Conservation (phyloP, 2,888 invertebrate species). For the Eudemis profundana region DNA sequence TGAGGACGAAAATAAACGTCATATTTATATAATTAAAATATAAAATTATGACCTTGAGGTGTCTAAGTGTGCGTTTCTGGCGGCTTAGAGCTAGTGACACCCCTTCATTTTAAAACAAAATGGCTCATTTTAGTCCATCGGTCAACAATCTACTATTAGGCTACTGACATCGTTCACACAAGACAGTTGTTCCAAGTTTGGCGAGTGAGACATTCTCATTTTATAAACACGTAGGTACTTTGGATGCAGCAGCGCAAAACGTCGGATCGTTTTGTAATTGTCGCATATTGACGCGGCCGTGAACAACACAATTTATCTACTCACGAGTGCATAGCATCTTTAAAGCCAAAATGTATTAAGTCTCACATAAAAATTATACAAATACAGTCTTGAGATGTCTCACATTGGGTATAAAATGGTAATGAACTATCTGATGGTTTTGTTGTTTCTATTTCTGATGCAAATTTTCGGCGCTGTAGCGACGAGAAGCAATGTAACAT, state of each 20-base stretch:
- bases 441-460: not conserved
- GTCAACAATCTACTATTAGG: not conserved
- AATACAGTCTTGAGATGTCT: not conserved
- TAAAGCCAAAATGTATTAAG: not conserved
- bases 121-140: no score
- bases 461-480: no score
- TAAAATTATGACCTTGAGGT: no score
- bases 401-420: not conserved
- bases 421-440: no score
- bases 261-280: slow-evolving; percentile 28
- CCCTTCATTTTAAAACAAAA: no score
- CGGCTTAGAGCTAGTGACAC: no score
- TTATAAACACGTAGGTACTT: slow-evolving; percentile 1
- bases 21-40: no score
- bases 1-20: no score
- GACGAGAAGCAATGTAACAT: not conserved
- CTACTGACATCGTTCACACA: not conserved
- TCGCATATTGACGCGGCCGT: slow-evolving; percentile 14
- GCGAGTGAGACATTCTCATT: not conserved
- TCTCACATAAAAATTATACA: not conserved
- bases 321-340: slow-evolving; percentile 2
- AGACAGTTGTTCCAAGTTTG: not conserved
- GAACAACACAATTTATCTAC: slow-evolving; percentile 20
- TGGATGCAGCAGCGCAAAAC: not conserved
- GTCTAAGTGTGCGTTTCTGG: no score